These are phyloP conservation scores for Monopterus albus DNA, from an alignment of 2,113 vertebrate genomes.

Conservation along the genomic window DNA sequence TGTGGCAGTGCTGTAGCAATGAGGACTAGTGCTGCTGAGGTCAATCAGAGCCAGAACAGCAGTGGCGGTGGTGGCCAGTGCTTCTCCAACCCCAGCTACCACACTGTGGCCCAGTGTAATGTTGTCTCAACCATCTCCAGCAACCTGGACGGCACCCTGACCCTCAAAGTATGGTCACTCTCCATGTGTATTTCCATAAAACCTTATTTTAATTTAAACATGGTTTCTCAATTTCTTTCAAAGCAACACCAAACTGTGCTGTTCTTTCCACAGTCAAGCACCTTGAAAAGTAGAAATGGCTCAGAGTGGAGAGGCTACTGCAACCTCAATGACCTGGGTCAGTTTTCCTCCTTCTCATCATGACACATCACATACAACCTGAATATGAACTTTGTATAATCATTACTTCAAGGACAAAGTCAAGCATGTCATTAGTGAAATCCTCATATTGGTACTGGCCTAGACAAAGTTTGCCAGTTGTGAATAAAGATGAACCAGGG, in stretches of 20 bases:
- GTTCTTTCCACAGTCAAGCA: constrained; percentile 86
- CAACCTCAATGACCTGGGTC: constrained; percentile 94
- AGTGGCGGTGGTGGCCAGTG: constrained; percentile 83
- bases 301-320: constrained; percentile 94
- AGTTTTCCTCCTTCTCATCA: constrained; percentile 70
- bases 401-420: constrained; percentile 52
- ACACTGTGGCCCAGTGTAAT: constrained; percentile 90
- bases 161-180: constrained; percentile 86
- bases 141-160: constrained; percentile 90
- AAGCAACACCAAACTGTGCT: constrained; percentile 15
- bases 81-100: constrained; percentile 96
- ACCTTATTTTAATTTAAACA: no score
- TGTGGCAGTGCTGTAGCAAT: constrained; percentile 77
- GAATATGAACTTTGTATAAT: constrained; percentile 18
- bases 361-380: background rate
- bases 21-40: constrained; percentile 69
- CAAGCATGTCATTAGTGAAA: constrained; percentile 5
- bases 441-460: constrained; percentile 25
- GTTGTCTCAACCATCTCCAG: constrained; percentile 88
- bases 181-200: background rate
- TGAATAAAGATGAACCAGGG: constrained; percentile 74
- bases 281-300: constrained; percentile 88
- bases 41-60: constrained; percentile 71
- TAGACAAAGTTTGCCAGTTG: constrained; percentile 39
- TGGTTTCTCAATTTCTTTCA: no score